phyloP scores from a whole-genome alignment of 2,797 vertebrate genomes.

The Salarias fasciatus region DNA sequence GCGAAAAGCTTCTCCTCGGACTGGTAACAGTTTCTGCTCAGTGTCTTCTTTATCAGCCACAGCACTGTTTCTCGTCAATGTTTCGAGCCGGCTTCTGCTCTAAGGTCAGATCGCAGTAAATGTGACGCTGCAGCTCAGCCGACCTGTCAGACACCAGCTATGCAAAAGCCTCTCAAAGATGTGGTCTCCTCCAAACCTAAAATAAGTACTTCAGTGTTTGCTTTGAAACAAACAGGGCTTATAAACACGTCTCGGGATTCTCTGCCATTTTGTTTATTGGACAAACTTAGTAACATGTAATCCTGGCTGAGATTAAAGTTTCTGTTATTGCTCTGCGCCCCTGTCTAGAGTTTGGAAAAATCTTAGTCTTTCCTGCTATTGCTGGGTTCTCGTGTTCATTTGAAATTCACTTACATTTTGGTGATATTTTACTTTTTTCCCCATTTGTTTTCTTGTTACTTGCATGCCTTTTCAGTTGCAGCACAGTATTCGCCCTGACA shows the following conservation, averaged over 20 bases:
- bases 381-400: background rate
- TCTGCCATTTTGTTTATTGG: constrained; percentile 1
- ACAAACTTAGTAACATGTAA: constrained; percentile 24
- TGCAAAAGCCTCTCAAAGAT: constrained; percentile 2
- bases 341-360: background rate
- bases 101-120: constrained; percentile 23
- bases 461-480: background rate
- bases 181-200: constrained; percentile 20
- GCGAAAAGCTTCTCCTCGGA: background rate
- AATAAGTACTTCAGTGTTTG: constrained; percentile 3
- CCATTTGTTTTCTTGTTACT: background rate
- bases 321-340: background rate
- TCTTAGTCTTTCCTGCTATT: background rate
- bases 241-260: constrained; percentile 19
- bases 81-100: constrained; percentile 18
- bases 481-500: too few species aligned
- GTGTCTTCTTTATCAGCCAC: constrained; percentile 32
- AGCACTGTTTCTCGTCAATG: constrained; percentile 40
- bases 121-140: background rate
- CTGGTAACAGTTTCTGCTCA: constrained; percentile 29
- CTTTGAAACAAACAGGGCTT: constrained; percentile 12
- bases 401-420: background rate
- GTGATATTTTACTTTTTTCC: background rate
- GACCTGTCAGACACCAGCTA: background rate
- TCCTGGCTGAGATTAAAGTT: constrained; percentile 9